A percentile compares a stretch with the other conserved stretches of the same genome.
These are phyloP conservation scores for Neosalanx taihuensis DNA, from an alignment of 2,797 vertebrate species.

Conservation along the genomic window DNA sequence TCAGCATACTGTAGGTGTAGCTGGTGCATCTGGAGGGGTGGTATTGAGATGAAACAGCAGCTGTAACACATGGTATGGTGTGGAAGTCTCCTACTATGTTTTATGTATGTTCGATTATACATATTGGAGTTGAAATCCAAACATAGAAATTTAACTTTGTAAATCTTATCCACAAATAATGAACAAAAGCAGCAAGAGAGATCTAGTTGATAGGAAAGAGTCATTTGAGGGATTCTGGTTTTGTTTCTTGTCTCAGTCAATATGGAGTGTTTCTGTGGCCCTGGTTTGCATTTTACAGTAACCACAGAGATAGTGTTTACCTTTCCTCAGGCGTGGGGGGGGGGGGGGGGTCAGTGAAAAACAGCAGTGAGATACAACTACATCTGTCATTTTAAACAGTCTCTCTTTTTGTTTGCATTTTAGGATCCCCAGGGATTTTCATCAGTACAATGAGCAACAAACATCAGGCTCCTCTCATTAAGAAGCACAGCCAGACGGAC, in stretches of 20 bases:
- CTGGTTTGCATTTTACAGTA: conserved; percentile 1
- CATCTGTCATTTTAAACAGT: neutral
- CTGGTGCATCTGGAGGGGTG: no score
- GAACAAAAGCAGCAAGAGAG: neutral
- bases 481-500: conserved; percentile 99
- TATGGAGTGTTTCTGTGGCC: neutral
- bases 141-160: neutral
- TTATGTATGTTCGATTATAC: no score
- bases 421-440: conserved; percentile 1
- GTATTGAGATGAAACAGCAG: no score
- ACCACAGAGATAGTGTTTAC: neutral
- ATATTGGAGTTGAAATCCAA: no score
- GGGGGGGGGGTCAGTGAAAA: neutral
- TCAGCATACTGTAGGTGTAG: no score
- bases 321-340: neutral
- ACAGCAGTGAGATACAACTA: neutral
- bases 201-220: neutral
- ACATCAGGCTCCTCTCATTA: conserved; percentile 92
- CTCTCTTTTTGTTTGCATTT: neutral
- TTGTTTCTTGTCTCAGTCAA: neutral
- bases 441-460: conserved; percentile 80
- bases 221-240: neutral
- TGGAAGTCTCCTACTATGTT: no score
- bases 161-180: neutral
- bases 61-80: no score